Base-by-base conservation (phyloP, 2,888 invertebrate species). In the Clusia tigrina region DNA sequence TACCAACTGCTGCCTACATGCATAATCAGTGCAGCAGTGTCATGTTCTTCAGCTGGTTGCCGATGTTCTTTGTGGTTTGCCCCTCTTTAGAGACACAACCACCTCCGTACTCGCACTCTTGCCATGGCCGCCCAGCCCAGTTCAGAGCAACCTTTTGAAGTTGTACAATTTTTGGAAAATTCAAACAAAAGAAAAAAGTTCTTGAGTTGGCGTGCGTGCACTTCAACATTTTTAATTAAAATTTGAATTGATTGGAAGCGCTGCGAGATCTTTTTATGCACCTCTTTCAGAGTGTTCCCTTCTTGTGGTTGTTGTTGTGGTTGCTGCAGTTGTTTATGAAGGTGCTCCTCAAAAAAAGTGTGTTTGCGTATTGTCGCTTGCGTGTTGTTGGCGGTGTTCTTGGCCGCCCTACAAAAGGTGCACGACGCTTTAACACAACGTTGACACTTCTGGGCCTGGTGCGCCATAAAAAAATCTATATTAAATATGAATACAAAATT, bases 161-260 rank as follows among this genome's bases (percentile, higher is more conserved):
- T n/a, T n/a, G n/a, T n/a, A n/a, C n/a, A n/a, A n/a, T n/a, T n/a
- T n/a, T n/a, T n/a, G n/a, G n/a, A n/a, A n/a, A n/a, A n/a, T n/a
- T n/a, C n/a, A n/a, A n/a, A n/a, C n/a, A 5, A 42, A 42, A 42
- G 12, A 32, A 32, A 32, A 32, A 32, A 32, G 6, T n/a, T 6
- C n/a, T 48, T 22, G 48, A 20, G 48, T 48, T 20, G 48, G 48
- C 48, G 22, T 52, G 48, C 15, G 22, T 54, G 53, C 63, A 26
- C 37, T 51, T 56, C 53, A 60, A 62, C 54, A 62, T 63, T 65
- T 63, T 65, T 62, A 66, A 65, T 66, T 58, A 57, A 63, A 64
- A 57, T 24, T 52, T 23, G 26, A 20, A 22, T 48, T 48, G 48
- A 48, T 20, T 48, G 18, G 22, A 48, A 48, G 6, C 32, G 32